phyloP scores from a whole-genome alignment of 2,113 vertebrate genomes.

The Melanerpes aurifrons region DNA sequence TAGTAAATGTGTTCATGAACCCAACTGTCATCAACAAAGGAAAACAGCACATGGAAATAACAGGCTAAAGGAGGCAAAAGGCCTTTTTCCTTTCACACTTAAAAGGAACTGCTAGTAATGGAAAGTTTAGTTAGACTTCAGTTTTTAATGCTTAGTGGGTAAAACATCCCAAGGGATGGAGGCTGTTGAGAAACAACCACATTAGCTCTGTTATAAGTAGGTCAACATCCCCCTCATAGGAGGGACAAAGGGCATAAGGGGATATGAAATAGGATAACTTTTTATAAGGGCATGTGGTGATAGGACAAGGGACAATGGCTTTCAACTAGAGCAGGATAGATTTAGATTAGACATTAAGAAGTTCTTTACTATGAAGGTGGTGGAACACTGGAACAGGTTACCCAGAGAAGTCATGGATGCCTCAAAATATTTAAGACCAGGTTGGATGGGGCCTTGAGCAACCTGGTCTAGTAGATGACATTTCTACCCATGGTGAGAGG shows the following conservation, averaged over 20 bases:
- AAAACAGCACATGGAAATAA: conserved; percentile 13
- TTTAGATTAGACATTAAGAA: no score
- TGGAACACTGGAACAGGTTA: no score
- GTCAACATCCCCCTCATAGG: not conserved
- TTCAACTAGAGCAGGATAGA: no score
- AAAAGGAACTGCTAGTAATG: not conserved
- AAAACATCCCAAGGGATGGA: not conserved
- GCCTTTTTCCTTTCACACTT: not conserved
- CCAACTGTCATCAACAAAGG: conserved; percentile 27
- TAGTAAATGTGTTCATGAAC: conserved; percentile 12
- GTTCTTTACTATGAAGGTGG: no score
- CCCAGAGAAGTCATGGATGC: no score
- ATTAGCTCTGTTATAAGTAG: not conserved
- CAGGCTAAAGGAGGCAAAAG: not conserved
- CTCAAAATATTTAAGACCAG: no score
- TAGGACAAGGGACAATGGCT: no score
- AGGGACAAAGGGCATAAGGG: no score
- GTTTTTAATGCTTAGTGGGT: not conserved
- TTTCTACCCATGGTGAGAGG: no score
- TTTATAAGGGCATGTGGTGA: no score
- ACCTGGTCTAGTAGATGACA: no score
- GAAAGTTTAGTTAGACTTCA: not conserved
- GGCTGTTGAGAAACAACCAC: fast-evolving
- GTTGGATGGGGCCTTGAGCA: no score
- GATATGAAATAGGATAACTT: not conserved